Percentiles rank a stretch among this genome's conserved stretches.
These are phyloP conservation scores for Leptatherina wallacei DNA, from an alignment of 2,797 vertebrate species.

Conservation along the genomic window DNA sequence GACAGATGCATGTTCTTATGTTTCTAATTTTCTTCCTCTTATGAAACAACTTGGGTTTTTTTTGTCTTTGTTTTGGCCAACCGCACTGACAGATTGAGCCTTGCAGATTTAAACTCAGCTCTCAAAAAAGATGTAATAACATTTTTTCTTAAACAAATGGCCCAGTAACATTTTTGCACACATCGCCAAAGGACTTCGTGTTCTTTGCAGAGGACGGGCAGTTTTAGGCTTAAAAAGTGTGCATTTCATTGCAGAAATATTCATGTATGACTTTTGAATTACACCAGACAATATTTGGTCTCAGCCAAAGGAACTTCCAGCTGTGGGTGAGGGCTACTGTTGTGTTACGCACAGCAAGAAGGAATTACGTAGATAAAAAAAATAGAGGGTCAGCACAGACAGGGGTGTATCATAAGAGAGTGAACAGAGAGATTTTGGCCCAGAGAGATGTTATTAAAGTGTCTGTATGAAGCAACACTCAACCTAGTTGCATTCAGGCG, in stretches of 20 bases:
- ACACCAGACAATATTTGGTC: constrained; percentile 27
- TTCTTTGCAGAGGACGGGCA: neutral
- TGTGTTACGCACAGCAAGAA: constrained; percentile 26
- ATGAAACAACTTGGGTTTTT: neutral
- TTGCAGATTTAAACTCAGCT: neutral
- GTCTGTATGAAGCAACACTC: neutral
- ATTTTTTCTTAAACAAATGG: constrained; percentile 6
- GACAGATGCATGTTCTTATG: too few species aligned
- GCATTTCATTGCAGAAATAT: neutral
- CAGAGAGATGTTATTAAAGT: neutral
- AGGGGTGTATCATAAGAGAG: neutral
- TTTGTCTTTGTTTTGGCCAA: neutral
- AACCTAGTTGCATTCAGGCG: neutral
- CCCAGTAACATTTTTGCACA: constrained; percentile 10
- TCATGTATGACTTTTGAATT: constrained; percentile 12
- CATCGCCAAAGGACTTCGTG: neutral
- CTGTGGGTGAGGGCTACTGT: constrained; percentile 33
- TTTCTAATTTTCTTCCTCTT: too few species aligned
- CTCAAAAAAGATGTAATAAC: neutral
- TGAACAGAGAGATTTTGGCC: neutral
- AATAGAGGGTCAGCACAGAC: neutral
- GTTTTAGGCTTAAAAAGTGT: neutral
- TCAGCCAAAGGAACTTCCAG: constrained; percentile 26
- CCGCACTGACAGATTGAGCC: neutral
- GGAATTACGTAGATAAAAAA: constrained; percentile 28